phyloP scores from a whole-genome alignment of 1,140 invertebrate genomes.

The Drosophila burlai region DNA sequence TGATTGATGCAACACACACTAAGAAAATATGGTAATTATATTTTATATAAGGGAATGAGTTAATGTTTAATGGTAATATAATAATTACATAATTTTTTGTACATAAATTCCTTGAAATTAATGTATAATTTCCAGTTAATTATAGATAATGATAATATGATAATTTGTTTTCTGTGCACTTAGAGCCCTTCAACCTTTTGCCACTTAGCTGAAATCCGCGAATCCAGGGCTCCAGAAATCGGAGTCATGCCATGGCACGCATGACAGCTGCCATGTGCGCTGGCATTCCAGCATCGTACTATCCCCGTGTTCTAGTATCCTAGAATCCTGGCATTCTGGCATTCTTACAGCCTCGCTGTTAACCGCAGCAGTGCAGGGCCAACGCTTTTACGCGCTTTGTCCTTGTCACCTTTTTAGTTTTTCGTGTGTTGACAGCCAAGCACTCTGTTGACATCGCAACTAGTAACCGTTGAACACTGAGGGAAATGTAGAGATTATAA shows the following conservation, averaged over 20 bases:
- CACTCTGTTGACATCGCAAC: constrained; percentile 69
- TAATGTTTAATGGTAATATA: no score
- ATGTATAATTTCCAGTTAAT: no score
- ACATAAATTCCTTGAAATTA: no score
- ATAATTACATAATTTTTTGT: no score
- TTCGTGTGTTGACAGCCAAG: constrained; percentile 75
- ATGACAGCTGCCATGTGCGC: constrained; percentile 77
- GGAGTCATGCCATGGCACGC: constrained; percentile 57
- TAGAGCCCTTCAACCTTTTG: constrained; percentile 63
- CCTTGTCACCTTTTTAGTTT: constrained; percentile 82
- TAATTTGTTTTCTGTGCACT: constrained; percentile 16
- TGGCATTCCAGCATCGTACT: constrained; percentile 23
- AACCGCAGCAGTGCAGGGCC: constrained; percentile 59
- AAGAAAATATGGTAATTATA: background rate
- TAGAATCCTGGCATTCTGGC: constrained; percentile 14
- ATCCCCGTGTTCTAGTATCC: constrained; percentile 8
- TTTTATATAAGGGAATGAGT: no score
- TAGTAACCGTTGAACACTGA: constrained; percentile 15
- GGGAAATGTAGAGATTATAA: background rate
- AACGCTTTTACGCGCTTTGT: constrained; percentile 63
- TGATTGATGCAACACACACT: constrained; percentile 66
- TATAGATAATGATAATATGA: no score
- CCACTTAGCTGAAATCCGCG: constrained; percentile 55
- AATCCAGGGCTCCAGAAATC: constrained; percentile 41
- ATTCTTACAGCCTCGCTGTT: constrained; percentile 15